Evolutionary conservation across 1,140 invertebrate species (phyloP), one percentile per base, ranked within the genome.

Genomic region (Hirudo medicinalis): DNA sequence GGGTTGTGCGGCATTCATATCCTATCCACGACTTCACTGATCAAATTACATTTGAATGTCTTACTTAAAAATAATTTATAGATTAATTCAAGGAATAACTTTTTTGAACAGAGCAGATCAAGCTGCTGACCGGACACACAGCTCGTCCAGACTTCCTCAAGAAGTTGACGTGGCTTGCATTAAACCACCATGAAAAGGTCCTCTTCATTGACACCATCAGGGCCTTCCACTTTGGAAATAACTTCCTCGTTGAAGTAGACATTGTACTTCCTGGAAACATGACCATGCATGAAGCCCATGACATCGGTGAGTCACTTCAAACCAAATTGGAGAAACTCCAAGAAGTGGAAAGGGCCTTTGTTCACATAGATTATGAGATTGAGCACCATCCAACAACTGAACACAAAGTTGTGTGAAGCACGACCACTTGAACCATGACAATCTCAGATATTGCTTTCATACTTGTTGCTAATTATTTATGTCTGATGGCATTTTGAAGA

Each of bases 331-430:
- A 84, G 75, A 69, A 75, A 53, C 73, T 84, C 40, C 76, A 78
- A 17, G 78, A 82, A 67, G 84, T 84, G 17, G 83, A 85, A 72
- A 74, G 83, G 72, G 82, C 83, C 2, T 84, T 84, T 76, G 83
- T 84, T 6, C 83, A 84, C 72, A 73, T 82, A 9, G 83, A 85
- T 76, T 84, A 83, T 74, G 81, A 84, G 72, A 75, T 74, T 66
- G 77, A 79, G 22, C 81, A 82, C 71, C 71, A 77, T 36, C 80
- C 81, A 0, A 67, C 70, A 15, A 67, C 72, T 13, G 81, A 82
- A 72, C 81, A 82, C 70, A 81, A 81, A 75, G 69, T 76, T 17
- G 76, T 77, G 9, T 80, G 75, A 76, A 49, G 15, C 43, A 11
- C 17, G 9, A 17, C 4, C 4, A 15, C 43, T 49, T 17, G 15